Base-by-base conservation (phyloP, 1,140 invertebrate genomes). In the Campodea augens region DNA sequence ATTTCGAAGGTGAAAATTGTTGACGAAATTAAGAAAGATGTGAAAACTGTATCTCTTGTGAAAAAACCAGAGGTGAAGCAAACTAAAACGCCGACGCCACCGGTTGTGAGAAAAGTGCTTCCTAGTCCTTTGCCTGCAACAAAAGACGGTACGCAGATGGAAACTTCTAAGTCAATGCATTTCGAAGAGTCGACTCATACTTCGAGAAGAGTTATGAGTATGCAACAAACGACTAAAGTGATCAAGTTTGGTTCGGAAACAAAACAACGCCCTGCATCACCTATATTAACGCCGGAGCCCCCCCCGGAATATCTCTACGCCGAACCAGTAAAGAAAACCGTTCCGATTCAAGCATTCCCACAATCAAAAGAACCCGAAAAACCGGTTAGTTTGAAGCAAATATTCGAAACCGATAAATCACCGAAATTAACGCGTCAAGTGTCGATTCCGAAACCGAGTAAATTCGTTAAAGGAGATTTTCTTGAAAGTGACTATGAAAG, bases 401-500 rank as follows among this genome's bases (percentile, higher is more conserved):
- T 71, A 44, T 66, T 68, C 19, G 71, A 62, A 50, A 54, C 55
- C 51, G 55, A 65, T 1, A 63, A 65, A 18, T 57, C 60, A 5
- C 53, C 54, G 29, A 56, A 56, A 54, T 55, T 58, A 1, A 61
- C 52, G 56, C 57, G 41, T 5, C 53, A 27, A 12, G 44, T 20
- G 40, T 41, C 38, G 10, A 41, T 20, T n/a, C 68, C 73, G 1
- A 72, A 59, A 4, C 76, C 75, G 1, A 77, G 63, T 1, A 79
- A 77, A 55, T 80, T 80, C 53, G 55, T 77, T 19, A 70, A 70
- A 10, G 75, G 74, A 5, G 73, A 78, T 45, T 75, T 73, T 45
- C 59, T 68, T 1, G 76, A 79, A 50, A 77, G 74, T 32, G 77
- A 79, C 49, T 79, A 80, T 50, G 76, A 79, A 49, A 78, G 74